These are phyloP conservation scores for Phalangium opilio DNA, from an alignment of 2,888 invertebrate genomes.

Conservation along the genomic window DNA sequence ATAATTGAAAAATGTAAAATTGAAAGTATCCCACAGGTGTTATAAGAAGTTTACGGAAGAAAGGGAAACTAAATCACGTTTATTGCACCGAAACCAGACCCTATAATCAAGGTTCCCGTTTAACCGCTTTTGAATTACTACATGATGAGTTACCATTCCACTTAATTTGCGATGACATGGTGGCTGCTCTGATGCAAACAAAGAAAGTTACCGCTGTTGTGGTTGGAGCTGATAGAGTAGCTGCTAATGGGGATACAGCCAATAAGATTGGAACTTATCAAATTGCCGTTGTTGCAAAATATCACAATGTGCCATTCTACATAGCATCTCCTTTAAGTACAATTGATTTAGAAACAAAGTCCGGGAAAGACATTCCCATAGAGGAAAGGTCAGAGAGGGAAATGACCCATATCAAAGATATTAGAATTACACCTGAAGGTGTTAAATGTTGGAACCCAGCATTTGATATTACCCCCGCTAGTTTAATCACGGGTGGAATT, in stretches of 20 bases:
- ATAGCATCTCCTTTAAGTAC: conserved; percentile 83
- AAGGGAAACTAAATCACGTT: conserved; percentile 50
- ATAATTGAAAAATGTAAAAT: neutral
- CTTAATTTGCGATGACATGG: conserved; percentile 88
- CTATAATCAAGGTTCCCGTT: conserved; percentile 88
- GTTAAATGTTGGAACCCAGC: conserved; percentile 85
- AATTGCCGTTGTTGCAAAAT: conserved; percentile 70
- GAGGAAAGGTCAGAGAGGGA: conserved; percentile 84
- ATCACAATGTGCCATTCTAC: conserved; percentile 86
- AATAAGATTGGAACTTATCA: conserved; percentile 97
- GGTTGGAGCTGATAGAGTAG: conserved; percentile 94
- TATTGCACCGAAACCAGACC: conserved; percentile 97
- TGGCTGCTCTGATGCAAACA: conserved; percentile 70
- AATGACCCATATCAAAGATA: conserved; percentile 76
- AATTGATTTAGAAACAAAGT: conserved; percentile 60
- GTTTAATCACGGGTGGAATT: conserved; percentile 69
- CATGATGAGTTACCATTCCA: conserved; percentile 83
- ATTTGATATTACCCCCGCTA: conserved; percentile 91
- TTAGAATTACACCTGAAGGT: conserved; percentile 76
- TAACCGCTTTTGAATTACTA: conserved; percentile 89
- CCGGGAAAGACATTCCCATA: conserved; percentile 75
- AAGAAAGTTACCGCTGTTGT: conserved; percentile 75
- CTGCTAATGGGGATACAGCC: conserved; percentile 92
- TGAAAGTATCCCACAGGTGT: conserved; percentile 39
- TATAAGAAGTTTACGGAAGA: conserved; percentile 59